phyloP scores from a whole-genome alignment of 2,888 invertebrate genomes.

The Arrhopalites spinosus region DNA sequence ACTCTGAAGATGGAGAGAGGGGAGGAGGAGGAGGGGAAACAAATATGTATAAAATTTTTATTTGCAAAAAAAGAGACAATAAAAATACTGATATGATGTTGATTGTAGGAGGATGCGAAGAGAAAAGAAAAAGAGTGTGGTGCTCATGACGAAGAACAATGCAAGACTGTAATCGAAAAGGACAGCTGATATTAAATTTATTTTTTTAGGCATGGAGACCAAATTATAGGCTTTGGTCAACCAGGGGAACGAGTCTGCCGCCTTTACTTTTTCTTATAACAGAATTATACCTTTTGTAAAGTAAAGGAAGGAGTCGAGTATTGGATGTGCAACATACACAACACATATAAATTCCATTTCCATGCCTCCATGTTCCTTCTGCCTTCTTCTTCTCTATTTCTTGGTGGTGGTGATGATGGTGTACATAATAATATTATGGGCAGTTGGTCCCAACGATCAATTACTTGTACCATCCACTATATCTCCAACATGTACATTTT shows the following conservation, averaged over 20 bases:
- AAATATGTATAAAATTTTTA: too few relatives aligned
- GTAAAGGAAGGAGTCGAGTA: background rate
- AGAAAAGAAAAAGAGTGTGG: conserved; percentile 38
- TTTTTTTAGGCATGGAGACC: conserved; percentile 55
- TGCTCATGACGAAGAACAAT: conserved; percentile 56
- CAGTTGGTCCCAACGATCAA: too few relatives aligned
- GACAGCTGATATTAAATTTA: conserved; percentile 57
- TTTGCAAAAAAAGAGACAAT: too few relatives aligned
- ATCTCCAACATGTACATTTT: too few relatives aligned
- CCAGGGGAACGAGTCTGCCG: conserved; percentile 53
- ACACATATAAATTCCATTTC: background rate
- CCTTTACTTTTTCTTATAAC: conserved; percentile 28
- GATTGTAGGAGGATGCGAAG: background rate
- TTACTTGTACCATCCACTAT: too few relatives aligned
- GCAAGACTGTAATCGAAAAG: conserved; percentile 56
- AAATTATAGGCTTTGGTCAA: conserved; percentile 57
- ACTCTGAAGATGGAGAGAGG: too few relatives aligned
- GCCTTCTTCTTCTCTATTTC: too few relatives aligned
- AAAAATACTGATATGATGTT: too few relatives aligned
- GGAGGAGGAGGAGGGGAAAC: too few relatives aligned
- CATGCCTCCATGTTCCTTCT: background rate
- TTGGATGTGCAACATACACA: background rate
- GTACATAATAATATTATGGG: too few relatives aligned
- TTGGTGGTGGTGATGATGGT: too few relatives aligned
- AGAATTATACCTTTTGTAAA: background rate